Conservation (phyloP, 2,888 invertebrate genomes). For the Mythimna ferrago region DNA sequence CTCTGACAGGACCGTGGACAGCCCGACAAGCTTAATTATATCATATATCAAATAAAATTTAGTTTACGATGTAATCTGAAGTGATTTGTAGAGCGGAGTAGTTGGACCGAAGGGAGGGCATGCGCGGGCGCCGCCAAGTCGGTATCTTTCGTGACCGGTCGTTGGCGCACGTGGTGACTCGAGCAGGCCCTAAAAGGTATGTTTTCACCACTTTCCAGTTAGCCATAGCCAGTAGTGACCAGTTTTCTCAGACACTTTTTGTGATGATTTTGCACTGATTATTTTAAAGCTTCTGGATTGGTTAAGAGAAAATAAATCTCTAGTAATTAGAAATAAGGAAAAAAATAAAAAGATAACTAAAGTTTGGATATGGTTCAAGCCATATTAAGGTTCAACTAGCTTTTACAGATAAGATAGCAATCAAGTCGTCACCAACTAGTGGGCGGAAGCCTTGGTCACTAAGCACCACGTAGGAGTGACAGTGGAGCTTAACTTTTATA, state of each 20-base stretch:
- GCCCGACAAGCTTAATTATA: constrained; percentile 66
- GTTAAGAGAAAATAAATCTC: constrained; percentile 3
- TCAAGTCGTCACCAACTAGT: constrained; percentile 42
- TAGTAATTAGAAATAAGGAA: neutral
- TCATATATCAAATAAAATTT: constrained; percentile 66
- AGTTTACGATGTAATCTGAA: constrained; percentile 60
- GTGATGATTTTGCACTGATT: neutral
- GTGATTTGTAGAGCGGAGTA: constrained; percentile 55
- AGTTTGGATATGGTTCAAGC: constrained; percentile 6
- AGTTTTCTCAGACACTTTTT: constrained; percentile 21
- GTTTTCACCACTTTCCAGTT: constrained; percentile 57
- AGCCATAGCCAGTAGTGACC: constrained; percentile 6
- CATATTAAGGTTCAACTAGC: constrained; percentile 23
- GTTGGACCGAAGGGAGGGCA: constrained; percentile 41
- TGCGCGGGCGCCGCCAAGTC: constrained; percentile 63
- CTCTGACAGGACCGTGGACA: constrained; percentile 61
- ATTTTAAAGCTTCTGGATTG: constrained; percentile 1
- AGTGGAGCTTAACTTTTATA: constrained; percentile 34
- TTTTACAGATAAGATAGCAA: constrained; percentile 44
- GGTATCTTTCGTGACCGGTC: constrained; percentile 57
- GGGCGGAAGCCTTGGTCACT: constrained; percentile 58
- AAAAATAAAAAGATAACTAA: neutral
- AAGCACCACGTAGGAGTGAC: constrained; percentile 44
- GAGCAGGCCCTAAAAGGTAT: constrained; percentile 42
- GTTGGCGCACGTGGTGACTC: constrained; percentile 59